phyloP scores from a whole-genome alignment of 1,140 invertebrate species.

The Cydia amplana region DNA sequence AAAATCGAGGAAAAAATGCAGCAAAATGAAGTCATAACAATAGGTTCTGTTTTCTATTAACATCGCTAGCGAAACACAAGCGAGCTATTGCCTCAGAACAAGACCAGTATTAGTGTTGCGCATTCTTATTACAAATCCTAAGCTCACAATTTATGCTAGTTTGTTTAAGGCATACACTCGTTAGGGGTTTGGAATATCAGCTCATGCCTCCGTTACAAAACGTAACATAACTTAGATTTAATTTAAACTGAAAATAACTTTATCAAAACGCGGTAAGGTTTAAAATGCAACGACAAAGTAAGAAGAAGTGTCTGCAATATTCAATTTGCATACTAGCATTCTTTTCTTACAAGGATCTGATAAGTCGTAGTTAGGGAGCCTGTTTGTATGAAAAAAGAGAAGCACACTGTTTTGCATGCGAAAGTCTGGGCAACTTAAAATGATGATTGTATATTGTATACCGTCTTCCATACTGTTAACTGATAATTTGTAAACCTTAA shows the following conservation, averaged over 20 bases:
- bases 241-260: neutral
- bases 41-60: constrained; percentile 41
- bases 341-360: constrained; percentile 44
- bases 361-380: constrained; percentile 33
- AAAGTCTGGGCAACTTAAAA: neutral
- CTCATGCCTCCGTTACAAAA: constrained; percentile 19
- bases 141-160: neutral
- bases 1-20: constrained; percentile 38
- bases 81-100: neutral
- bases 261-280: neutral
- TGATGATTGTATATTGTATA: constrained; percentile 5
- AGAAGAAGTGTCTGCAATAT: neutral
- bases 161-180: neutral
- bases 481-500: too few relatives aligned
- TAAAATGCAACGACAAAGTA: neutral
- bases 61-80: neutral
- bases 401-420: constrained; percentile 4
- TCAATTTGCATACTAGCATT: constrained; percentile 50
- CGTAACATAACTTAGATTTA: neutral
- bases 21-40: constrained; percentile 77
- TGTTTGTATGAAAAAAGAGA: constrained; percentile 26
- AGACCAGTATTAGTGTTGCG: neutral
- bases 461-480: neutral
- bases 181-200: neutral
- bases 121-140: neutral